These are phyloP conservation scores for Procambarus virginalis DNA, from an alignment of 1,140 invertebrate genomes.

Conservation along the genomic window DNA sequence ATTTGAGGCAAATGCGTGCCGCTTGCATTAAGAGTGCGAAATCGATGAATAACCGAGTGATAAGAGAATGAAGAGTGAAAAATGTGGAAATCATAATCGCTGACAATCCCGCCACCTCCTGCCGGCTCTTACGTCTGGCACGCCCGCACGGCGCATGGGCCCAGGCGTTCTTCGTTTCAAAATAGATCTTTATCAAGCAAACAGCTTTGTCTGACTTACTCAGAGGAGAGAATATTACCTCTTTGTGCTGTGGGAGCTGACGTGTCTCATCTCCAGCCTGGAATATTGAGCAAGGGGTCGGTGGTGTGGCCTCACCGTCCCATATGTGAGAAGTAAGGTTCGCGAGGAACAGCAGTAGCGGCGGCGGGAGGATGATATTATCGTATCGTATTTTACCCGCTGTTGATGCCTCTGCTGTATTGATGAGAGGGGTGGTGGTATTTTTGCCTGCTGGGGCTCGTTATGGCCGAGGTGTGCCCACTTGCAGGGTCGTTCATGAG, in stretches of 20 bases:
- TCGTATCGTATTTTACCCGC: not conserved
- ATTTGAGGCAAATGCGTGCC: too few relatives aligned
- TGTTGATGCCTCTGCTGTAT: too few relatives aligned
- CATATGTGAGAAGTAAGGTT: not conserved
- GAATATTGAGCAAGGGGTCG: not conserved
- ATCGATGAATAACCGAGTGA: too few relatives aligned
- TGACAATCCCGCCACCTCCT: not conserved
- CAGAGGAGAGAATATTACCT: not conserved
- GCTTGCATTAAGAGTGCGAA: not conserved
- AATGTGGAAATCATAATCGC: not conserved
- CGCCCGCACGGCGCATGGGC: not conserved
- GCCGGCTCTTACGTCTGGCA: not conserved
- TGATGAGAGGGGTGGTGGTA: too few relatives aligned
- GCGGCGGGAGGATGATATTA: not conserved
- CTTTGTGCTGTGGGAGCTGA: not conserved
- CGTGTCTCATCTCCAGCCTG: not conserved
- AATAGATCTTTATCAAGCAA: not conserved
- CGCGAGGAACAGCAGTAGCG: too few relatives aligned
- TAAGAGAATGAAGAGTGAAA: not conserved
- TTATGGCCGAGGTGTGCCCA: not conserved
- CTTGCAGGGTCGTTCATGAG: not conserved
- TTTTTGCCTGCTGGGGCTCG: not conserved
- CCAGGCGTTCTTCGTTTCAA: not conserved
- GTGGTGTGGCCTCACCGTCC: not conserved
- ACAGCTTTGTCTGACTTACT: not conserved